Percentiles rank a stretch among this genome's conserved stretches.
These are phyloP conservation scores for Tribolium castaneum DNA, from an alignment of 1,140 invertebrate species.

Conservation along the genomic window DNA sequence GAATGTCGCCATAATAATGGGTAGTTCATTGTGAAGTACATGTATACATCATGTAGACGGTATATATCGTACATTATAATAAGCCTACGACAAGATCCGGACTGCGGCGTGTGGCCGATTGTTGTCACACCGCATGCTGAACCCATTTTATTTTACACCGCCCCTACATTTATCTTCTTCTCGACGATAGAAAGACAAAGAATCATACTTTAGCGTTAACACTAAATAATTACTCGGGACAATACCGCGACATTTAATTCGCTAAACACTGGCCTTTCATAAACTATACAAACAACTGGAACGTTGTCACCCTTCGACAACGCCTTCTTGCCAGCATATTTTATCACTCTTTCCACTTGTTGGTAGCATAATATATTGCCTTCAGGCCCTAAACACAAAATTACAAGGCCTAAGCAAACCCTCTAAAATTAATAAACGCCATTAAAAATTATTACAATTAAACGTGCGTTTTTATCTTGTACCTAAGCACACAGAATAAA, in stretches of 20 bases:
- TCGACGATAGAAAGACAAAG: conserved; percentile 28
- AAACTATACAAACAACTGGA: conserved; percentile 18
- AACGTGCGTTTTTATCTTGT: background rate
- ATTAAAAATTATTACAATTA: conserved; percentile 12
- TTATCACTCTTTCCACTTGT: conserved; percentile 34
- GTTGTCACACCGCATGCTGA: conserved; percentile 27
- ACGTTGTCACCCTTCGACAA: conserved; percentile 22
- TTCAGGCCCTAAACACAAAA: background rate
- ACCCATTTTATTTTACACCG: conserved; percentile 29
- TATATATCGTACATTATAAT: conserved; percentile 45
- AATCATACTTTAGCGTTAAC: conserved; percentile 10
- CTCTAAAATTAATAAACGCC: conserved; percentile 16
- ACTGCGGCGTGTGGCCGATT: conserved; percentile 24
- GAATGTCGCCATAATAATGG: conserved; percentile 46
- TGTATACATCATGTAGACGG: conserved; percentile 47
- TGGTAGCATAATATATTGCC: conserved; percentile 1
- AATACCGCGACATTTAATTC: conserved; percentile 27
- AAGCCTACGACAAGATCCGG: conserved; percentile 38
- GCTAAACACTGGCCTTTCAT: conserved; percentile 5
- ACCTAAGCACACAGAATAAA: background rate
- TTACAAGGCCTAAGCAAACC: background rate
- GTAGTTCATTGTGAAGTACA: conserved; percentile 48
- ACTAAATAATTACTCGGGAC: conserved; percentile 7
- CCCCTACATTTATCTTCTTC: conserved; percentile 25
- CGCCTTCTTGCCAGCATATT: conserved; percentile 11